Evolutionary conservation across 2,797 vertebrate genomes (phyloP).

Genomic region (Xiphorhynchus erythropygius): DNA sequence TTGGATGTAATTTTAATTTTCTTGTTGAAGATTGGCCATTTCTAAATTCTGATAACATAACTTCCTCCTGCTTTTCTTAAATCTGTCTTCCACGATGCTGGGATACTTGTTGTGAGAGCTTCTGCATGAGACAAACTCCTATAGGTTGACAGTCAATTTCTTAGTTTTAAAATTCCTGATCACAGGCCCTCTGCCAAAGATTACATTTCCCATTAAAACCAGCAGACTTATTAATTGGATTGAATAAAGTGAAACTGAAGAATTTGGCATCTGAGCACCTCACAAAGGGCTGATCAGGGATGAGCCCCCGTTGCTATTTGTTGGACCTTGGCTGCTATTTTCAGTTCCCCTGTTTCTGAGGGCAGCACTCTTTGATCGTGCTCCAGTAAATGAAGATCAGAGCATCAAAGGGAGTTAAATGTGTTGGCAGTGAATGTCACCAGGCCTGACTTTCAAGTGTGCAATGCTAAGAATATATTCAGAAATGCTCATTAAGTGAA

Average conservation of each 20-base stretch:
- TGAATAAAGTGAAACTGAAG: background rate
- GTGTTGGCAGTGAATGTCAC: slow-evolving; percentile 35
- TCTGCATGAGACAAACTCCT: background rate
- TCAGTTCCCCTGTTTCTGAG: background rate
- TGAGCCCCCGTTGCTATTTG: background rate
- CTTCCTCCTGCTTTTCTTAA: background rate
- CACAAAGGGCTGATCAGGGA: background rate
- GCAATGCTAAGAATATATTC: background rate
- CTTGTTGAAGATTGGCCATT: background rate
- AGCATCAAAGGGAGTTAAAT: slow-evolving; percentile 63
- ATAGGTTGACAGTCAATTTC: background rate
- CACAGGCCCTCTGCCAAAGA: background rate
- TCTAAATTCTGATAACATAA: background rate
- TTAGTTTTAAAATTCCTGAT: background rate
- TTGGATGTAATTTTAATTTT: background rate
- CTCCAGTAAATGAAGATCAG: slow-evolving; percentile 53
- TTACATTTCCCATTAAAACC: background rate
- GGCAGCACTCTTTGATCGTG: slow-evolving; percentile 34
- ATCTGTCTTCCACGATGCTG: background rate
- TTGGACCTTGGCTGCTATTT: slow-evolving; percentile 25
- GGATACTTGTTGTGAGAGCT: background rate
- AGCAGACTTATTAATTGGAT: background rate
- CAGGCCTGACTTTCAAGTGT: slow-evolving; percentile 34
- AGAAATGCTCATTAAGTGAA: slow-evolving; percentile 11
- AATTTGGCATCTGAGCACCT: background rate